These are phyloP conservation scores for Theristus sp. DNA, from an alignment of 2,888 invertebrate species.

Conservation along the genomic window DNA sequence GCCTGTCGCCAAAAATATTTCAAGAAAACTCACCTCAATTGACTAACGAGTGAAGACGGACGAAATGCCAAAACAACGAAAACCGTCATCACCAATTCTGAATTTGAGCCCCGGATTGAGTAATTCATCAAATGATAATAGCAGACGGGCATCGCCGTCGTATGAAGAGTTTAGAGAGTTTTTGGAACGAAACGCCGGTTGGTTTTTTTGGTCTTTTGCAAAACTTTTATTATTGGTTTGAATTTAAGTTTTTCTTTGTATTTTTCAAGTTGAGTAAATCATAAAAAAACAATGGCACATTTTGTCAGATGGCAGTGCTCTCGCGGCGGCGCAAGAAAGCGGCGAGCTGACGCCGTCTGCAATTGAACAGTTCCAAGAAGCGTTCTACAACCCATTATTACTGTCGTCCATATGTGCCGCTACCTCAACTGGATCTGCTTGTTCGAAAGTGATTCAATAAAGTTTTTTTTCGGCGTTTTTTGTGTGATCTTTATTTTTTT, in stretches of 20 bases:
- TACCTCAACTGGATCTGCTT: background rate
- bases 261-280: too few relatives aligned
- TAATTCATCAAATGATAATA: background rate
- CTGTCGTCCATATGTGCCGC: background rate
- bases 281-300: too few relatives aligned
- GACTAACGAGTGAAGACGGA: too few relatives aligned
- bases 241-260: too few relatives aligned
- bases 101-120: background rate
- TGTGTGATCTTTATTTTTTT: too few relatives aligned
- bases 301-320: background rate
- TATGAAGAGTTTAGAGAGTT: conserved; percentile 1
- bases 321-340: background rate
- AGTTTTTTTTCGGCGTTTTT: too few relatives aligned
- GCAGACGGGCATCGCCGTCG: background rate
- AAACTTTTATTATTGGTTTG: background rate
- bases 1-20: too few relatives aligned
- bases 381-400: background rate
- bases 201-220: background rate
- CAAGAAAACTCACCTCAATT: too few relatives aligned
- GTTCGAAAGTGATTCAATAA: too few relatives aligned
- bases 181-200: background rate
- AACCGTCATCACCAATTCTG: background rate
- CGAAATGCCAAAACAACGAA: background rate
- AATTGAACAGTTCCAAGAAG: background rate
- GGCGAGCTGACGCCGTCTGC: background rate